phyloP scores from a whole-genome alignment of 2,113 vertebrate genomes.

The Amphiprion ocellaris region DNA sequence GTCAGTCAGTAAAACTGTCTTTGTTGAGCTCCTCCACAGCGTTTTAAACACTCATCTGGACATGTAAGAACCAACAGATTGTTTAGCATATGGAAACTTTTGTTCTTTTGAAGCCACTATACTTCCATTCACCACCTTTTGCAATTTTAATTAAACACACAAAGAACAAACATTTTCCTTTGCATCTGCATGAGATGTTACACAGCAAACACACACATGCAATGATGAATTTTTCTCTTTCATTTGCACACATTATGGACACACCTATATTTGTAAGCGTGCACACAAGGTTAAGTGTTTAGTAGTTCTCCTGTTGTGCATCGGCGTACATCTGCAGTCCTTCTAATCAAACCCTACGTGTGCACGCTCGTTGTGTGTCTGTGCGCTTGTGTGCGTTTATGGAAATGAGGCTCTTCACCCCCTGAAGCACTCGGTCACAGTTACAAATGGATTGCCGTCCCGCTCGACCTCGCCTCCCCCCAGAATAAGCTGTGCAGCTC shows the following conservation, averaged over 20 bases:
- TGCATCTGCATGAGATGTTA: too few relatives aligned
- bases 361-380: not conserved
- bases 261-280: not conserved
- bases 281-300: not conserved
- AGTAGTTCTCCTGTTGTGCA: not conserved
- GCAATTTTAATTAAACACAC: too few relatives aligned
- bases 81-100: too few relatives aligned
- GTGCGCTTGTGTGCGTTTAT: not conserved
- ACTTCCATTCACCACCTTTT: too few relatives aligned
- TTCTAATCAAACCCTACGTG: constrained; percentile 15
- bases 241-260: not conserved
- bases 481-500: constrained; percentile 53
- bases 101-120: too few relatives aligned
- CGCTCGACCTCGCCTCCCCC: constrained; percentile 39
- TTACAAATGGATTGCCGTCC: constrained; percentile 54
- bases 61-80: too few relatives aligned
- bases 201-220: too few relatives aligned
- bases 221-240: too few relatives aligned
- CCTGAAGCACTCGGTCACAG: constrained; percentile 49
- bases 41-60: too few relatives aligned
- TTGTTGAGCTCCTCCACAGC: too few relatives aligned
- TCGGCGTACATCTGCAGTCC: not conserved
- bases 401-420: constrained; percentile 34
- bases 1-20: too few relatives aligned
- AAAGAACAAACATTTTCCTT: too few relatives aligned